A percentile compares a stretch with the other conserved stretches of the same genome.
phyloP scores from a whole-genome alignment of 1,140 invertebrate genomes.

The Metaphire vulgaris region DNA sequence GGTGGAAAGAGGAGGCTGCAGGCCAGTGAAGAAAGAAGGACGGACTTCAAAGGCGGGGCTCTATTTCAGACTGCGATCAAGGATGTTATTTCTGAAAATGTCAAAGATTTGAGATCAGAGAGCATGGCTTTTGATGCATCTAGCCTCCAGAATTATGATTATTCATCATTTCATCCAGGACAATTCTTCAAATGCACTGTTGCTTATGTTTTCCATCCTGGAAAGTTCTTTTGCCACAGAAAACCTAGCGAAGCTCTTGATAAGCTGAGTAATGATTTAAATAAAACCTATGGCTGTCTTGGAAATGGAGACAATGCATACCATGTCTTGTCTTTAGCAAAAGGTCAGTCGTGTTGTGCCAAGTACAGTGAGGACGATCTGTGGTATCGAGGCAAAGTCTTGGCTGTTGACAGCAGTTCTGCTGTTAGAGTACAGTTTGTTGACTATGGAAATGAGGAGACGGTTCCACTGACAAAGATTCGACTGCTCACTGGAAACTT shows the following conservation, averaged over 20 bases:
- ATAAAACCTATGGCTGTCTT: constrained; percentile 13
- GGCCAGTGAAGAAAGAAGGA: constrained; percentile 34
- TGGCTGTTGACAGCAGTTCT: constrained; percentile 39
- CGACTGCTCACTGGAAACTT: neutral
- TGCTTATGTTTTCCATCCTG: constrained; percentile 32
- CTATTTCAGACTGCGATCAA: constrained; percentile 17
- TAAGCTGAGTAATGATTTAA: constrained; percentile 22
- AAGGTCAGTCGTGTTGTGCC: constrained; percentile 65
- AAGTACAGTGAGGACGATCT: constrained; percentile 62
- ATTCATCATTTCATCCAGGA: neutral
- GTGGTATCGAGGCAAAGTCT: constrained; percentile 65
- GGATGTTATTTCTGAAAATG: neutral
- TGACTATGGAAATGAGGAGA: constrained; percentile 5
- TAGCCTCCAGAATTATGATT: neutral
- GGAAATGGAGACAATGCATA: constrained; percentile 1
- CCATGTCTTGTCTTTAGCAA: constrained; percentile 28
- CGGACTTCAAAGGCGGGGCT: constrained; percentile 37
- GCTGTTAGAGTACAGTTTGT: constrained; percentile 14
- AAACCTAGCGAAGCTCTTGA: constrained; percentile 25
- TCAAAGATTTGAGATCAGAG: neutral
- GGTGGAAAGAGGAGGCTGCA: neutral
- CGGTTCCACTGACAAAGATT: neutral
- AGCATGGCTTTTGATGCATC: neutral
- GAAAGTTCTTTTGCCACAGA: constrained; percentile 35
- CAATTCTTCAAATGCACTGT: constrained; percentile 18